Conservation (phyloP, 2,797 vertebrate genomes). For the Poecilia velifera region DNA sequence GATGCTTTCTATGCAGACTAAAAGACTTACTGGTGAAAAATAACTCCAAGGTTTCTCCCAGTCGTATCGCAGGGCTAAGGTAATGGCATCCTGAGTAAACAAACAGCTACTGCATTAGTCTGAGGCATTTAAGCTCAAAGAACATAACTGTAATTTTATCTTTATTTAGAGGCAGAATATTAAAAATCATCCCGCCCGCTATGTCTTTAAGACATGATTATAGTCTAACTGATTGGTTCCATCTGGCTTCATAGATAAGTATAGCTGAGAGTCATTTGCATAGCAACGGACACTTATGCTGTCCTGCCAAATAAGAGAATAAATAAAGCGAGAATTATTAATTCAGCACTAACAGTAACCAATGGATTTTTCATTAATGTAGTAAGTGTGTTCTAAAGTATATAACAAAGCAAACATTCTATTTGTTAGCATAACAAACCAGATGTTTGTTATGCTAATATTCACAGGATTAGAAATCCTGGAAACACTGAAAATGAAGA, state of each 20-base stretch:
- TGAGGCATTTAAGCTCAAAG: not conserved
- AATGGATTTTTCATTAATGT: not conserved
- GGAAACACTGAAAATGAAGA: not conserved
- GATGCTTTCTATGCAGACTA: not conserved
- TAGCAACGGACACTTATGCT: not conserved
- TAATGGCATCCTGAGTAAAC: not conserved
- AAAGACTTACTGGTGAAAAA: not conserved
- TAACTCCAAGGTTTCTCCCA: slow-evolving; percentile 4
- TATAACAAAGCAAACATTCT: not conserved
- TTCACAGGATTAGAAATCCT: not conserved
- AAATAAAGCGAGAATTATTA: not conserved
- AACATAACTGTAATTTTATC: slow-evolving; percentile 3
- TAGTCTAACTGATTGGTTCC: slow-evolving; percentile 8
- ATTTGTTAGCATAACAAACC: not conserved
- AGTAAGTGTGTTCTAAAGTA: not conserved
- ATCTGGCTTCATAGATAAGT: slow-evolving; percentile 2
- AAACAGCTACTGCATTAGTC: not conserved
- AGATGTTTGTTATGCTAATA: too few species aligned
- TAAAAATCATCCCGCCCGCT: not conserved
- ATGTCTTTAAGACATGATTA: slow-evolving; percentile 6
- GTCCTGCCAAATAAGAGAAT: not conserved
- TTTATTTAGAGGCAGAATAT: slow-evolving; percentile 3
- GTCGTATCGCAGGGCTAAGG: not conserved
- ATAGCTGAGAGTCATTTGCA: not conserved
- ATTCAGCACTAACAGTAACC: not conserved